phyloP scores from a whole-genome alignment of 2,888 invertebrate species.

The Aradus depressus region DNA sequence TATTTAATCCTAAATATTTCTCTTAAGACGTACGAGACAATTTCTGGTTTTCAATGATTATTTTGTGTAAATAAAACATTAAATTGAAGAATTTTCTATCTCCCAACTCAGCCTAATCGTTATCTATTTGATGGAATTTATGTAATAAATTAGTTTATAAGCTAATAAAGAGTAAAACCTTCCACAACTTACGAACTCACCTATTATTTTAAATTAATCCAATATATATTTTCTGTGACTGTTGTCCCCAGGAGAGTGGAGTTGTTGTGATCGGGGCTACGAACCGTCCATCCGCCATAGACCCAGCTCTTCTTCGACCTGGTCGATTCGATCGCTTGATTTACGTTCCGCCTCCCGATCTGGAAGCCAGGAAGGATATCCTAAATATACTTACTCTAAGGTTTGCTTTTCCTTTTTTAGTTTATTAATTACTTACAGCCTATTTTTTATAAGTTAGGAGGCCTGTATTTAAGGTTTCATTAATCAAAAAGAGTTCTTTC shows the following conservation, averaged over 20 bases:
- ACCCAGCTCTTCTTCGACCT: constrained; percentile 49
- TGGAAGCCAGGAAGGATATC: constrained; percentile 41
- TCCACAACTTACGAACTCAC: too few species aligned
- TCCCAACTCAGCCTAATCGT: too few species aligned
- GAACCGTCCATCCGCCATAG: constrained; percentile 51
- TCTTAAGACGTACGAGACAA: too few species aligned
- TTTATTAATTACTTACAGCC: neutral
- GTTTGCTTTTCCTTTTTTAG: constrained; percentile 18
- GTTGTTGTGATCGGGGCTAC: constrained; percentile 53
- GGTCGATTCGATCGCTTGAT: constrained; percentile 51
- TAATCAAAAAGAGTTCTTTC: constrained; percentile 4
- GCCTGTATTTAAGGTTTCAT: neutral
- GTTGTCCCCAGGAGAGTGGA: constrained; percentile 27
- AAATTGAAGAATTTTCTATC: too few species aligned
- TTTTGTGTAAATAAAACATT: too few species aligned
- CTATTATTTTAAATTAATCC: neutral
- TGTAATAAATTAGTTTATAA: neutral
- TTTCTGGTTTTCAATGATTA: too few species aligned
- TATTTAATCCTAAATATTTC: too few species aligned
- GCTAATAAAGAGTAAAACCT: too few species aligned
- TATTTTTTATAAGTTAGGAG: neutral
- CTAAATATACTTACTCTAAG: constrained; percentile 38
- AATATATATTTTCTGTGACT: neutral
- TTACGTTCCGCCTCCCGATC: constrained; percentile 49
- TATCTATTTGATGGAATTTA: neutral